Percentiles rank a stretch among this genome's conserved stretches.
phyloP scores from a whole-genome alignment of 2,888 invertebrate genomes.

The Troides oblongomaculatus region DNA sequence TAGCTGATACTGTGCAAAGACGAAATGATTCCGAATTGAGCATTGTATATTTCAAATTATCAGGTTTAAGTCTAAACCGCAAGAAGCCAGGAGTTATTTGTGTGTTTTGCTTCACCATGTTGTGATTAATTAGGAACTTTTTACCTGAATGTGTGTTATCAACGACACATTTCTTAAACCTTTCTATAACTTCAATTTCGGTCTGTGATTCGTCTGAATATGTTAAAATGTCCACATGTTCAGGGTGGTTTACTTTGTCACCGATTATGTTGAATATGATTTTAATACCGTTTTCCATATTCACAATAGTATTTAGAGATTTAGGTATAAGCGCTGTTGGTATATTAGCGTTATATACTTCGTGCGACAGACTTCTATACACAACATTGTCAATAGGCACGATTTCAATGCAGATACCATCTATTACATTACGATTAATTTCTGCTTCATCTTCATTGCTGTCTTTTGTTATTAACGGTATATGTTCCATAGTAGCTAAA shows the following conservation, averaged over 20 bases:
- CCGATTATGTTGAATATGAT: constrained; percentile 72
- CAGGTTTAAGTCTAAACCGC: constrained; percentile 69
- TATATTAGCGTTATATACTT: constrained; percentile 65
- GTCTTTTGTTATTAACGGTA: constrained; percentile 56
- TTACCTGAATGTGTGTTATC: constrained; percentile 69
- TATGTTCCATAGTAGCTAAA: constrained; percentile 61
- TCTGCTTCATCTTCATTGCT: constrained; percentile 46
- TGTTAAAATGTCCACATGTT: constrained; percentile 75
- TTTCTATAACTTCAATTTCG: constrained; percentile 62
- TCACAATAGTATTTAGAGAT: constrained; percentile 75
- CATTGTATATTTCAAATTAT: constrained; percentile 69
- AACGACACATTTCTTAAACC: constrained; percentile 75
- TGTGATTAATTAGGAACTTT: constrained; percentile 78
- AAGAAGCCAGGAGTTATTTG: constrained; percentile 60
- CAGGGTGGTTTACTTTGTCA: constrained; percentile 56
- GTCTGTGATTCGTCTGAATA: constrained; percentile 58
- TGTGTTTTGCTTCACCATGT: constrained; percentile 68
- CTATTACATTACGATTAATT: constrained; percentile 47
- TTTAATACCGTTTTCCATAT: constrained; percentile 78
- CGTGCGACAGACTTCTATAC: constrained; percentile 63
- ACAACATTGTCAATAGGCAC: constrained; percentile 64
- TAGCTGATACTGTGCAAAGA: constrained; percentile 69
- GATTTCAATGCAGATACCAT: constrained; percentile 71
- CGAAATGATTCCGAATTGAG: constrained; percentile 75
- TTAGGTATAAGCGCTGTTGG: constrained; percentile 77